Evolutionary conservation across 2,113 vertebrate genomes (phyloP).

Genomic region (Lepisosteus osseus): DNA sequence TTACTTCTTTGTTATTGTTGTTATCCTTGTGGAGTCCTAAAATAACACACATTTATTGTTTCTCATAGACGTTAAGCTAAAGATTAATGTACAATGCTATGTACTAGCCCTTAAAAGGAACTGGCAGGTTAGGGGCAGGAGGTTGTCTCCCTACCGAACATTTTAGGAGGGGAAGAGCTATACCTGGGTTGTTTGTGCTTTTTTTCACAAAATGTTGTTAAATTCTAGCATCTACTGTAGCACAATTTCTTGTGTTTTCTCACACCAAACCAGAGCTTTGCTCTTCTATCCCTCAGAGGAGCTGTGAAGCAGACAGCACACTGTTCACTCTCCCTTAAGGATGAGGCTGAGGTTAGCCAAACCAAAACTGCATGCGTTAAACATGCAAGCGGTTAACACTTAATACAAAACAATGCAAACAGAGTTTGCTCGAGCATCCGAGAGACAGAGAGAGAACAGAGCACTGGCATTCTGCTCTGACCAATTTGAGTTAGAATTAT

Average conservation of each 20-base stretch:
- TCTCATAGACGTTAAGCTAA: too few species aligned
- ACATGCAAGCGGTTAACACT: slow-evolving; percentile 15
- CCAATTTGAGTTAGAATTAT: slow-evolving; percentile 86
- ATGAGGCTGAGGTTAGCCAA: slow-evolving; percentile 8
- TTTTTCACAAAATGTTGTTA: slow-evolving; percentile 37
- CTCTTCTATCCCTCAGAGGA: not conserved
- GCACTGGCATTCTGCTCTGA: slow-evolving; percentile 69
- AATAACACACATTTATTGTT: too few species aligned
- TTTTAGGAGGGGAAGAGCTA: too few species aligned
- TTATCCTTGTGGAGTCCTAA: too few species aligned
- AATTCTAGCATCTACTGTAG: too few species aligned
- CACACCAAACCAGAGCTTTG: slow-evolving; percentile 35
- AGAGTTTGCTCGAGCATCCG: not conserved
- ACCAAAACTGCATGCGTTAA: slow-evolving; percentile 9
- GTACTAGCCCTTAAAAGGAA: too few species aligned
- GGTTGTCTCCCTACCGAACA: too few species aligned
- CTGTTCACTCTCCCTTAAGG: not conserved
- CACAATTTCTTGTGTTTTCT: slow-evolving; percentile 1
- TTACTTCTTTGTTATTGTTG: too few species aligned
- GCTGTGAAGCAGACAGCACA: slow-evolving; percentile 2
- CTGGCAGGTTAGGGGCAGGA: too few species aligned
- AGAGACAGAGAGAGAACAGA: not conserved
- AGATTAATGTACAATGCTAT: too few species aligned
- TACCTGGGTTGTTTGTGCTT: too few species aligned
- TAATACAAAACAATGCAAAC: not conserved